Percentiles rank a stretch among this genome's conserved stretches.
phyloP scores from a whole-genome alignment of 2,113 vertebrate genomes.

The Bostrychus sinensis region DNA sequence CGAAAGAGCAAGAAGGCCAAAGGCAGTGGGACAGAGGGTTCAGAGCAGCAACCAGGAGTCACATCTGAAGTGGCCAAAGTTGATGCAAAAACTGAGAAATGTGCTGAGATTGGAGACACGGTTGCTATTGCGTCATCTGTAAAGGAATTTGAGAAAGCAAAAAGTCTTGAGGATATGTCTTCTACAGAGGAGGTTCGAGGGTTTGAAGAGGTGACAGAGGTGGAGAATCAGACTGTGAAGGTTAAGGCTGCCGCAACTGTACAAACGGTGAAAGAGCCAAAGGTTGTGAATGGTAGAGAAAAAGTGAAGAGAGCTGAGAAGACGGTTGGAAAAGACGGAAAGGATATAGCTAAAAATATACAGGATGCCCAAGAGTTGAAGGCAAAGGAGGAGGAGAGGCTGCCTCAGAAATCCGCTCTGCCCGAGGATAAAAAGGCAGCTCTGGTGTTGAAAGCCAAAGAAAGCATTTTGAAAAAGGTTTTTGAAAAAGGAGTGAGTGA shows the following conservation, averaged over 20 bases:
- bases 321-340: constrained; percentile 8
- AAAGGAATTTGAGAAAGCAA: not conserved
- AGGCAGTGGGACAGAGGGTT: constrained; percentile 45
- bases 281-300: constrained; percentile 16
- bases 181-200: not conserved
- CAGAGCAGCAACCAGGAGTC: not conserved
- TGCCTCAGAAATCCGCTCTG: constrained; percentile 54
- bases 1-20: constrained; percentile 70
- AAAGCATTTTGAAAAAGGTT: constrained; percentile 79
- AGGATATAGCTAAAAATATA: constrained; percentile 19
- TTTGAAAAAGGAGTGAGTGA: constrained; percentile 76
- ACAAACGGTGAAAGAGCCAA: constrained; percentile 3
- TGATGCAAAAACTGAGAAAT: not conserved
- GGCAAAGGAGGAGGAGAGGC: constrained; percentile 32
- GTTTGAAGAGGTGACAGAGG: not conserved
- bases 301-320: constrained; percentile 21
- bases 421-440: constrained; percentile 66
- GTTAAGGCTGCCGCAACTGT: not conserved
- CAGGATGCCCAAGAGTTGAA: constrained; percentile 37
- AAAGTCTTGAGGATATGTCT: not conserved
- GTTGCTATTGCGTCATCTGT: not conserved
- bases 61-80: not conserved
- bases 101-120: not conserved
- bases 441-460: constrained; percentile 77
- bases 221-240: constrained; percentile 13